Evolutionary conservation across 2,797 vertebrate species (phyloP), one percentile per base, ranked within the genome.

Genomic region (Geotrypetes seraphini): DNA sequence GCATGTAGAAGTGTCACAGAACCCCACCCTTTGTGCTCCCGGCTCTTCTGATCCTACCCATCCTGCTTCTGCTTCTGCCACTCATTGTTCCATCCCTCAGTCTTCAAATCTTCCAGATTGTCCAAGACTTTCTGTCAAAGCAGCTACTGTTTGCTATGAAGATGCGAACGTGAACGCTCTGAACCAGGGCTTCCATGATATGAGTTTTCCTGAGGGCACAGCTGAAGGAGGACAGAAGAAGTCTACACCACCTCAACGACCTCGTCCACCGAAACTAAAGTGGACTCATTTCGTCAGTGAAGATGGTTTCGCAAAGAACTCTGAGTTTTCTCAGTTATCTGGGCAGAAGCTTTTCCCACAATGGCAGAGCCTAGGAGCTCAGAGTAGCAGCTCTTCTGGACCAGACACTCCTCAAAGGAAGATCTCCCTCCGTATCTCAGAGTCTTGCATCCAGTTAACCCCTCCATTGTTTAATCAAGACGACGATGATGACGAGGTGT

Each of bases 401-500:
- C 46, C 59, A 2, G 71, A 71, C 35, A 39, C 54, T 14, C 43
- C 33, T 13, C 49, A 12, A 12, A 60, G 40, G 2, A 49, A 73
- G 26, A 39, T 71, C 36, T 84, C 84, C 3, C 76, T 92, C 6
- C 63, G 59, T 0, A 91, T 89, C 56, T 95, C 89, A 0, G 89
- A 96, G 56, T 88, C 89, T 0, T 65, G 39, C 53, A 65, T 86
- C 12, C 71, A 49, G 31, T 50, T 61, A 17, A 47, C 71, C 0
- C 69, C 70, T 0, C 55, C 52, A 0, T 36, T 53, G 0, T 3
- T 10, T 12, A 39, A 28, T 19, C 73, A 62, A 14, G 79, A 84
- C 1, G 64, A 53, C 2, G 71, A 70, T 3, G 82, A 79, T 0
- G 85, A 96, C 0, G 89, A 93, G 1, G 90, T 94, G 47, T 96